Evolutionary conservation across 2,888 invertebrate genomes (phyloP), one percentile per base, ranked within the genome.

Genomic region (Hirtodrosophila trivittata): DNA sequence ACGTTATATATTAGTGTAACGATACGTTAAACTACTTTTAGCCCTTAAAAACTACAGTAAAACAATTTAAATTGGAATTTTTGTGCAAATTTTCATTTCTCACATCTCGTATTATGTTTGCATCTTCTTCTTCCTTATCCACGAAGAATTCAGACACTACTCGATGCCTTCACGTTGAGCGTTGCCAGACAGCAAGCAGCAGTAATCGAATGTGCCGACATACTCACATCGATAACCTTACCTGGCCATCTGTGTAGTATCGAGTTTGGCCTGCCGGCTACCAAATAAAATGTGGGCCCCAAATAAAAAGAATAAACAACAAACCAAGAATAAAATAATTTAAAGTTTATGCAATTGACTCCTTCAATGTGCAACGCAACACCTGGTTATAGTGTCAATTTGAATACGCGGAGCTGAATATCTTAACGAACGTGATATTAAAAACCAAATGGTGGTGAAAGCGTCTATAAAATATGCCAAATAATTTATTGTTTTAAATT

Each of bases 41-140:
- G 25, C 18, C 41, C 51, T 41, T 42, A 56, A 32, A 45, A 56
- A 41, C 43, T 51, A 58, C 42, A 28, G 14, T 45, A 63, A 63
- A 54, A 54, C 42, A 55, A 38, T 58, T 37, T 6, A 54, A 56
- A 73, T 30, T 21, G 21, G n/a, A n/a, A n/a, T n/a, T 52, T 35
- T 52, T 64, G 70, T 47, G 35, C 65, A 75, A 62, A 63, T 72
- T 73, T 72, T 62, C 18, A 39, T 54, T 69, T 59, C 60, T 58
- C 74, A 74, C 74, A 73, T 73, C 68, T 68, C 77, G 77, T 72
- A 72, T 59, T 72, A 63, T 73, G 60, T 56, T 62, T 59, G 47
- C 59, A n/a, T 35, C 43, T 59, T 37, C 73, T 73, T 69, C 73
- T 73, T 73, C 58, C 52, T 54, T 13, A 42, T 30, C 32, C 8